Percentiles rank a stretch among this genome's conserved stretches.
phyloP scores from a whole-genome alignment of 2,113 vertebrate species.

The Holacanthus passer region DNA sequence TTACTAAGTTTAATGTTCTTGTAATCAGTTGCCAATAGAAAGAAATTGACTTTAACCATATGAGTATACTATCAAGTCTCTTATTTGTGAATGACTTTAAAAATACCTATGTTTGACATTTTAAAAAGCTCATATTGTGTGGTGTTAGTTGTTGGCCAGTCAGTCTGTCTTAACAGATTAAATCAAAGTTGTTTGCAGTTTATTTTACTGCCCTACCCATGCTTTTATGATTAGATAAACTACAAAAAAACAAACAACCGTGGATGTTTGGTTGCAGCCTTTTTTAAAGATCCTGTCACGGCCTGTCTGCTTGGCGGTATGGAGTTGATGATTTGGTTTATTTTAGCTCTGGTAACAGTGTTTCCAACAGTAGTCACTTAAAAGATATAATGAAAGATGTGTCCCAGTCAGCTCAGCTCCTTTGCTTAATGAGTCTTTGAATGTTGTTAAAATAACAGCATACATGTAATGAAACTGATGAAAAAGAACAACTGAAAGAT shows the following conservation, averaged over 20 bases:
- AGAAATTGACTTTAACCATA: not conserved
- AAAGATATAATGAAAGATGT: not conserved
- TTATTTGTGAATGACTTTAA: slow-evolving; percentile 29
- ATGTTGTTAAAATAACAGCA: slow-evolving; percentile 78
- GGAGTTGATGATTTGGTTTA: slow-evolving; percentile 6
- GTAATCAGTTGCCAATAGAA: slow-evolving; percentile 16
- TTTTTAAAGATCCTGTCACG: not conserved
- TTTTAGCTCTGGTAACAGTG: not conserved
- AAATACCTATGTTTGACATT: slow-evolving; percentile 35
- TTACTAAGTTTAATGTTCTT: slow-evolving; percentile 9
- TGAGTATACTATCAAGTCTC: slow-evolving; percentile 6
- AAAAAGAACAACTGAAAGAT: slow-evolving; percentile 77
- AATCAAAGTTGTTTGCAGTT: slow-evolving; percentile 18
- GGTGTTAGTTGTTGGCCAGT: slow-evolving; percentile 16
- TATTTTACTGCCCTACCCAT: slow-evolving; percentile 51
- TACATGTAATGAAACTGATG: slow-evolving; percentile 64
- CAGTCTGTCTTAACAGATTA: slow-evolving; percentile 17
- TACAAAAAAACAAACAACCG: slow-evolving; percentile 17
- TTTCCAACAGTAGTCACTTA: not conserved
- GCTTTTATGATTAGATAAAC: slow-evolving; percentile 61
- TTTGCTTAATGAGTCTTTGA: slow-evolving; percentile 64
- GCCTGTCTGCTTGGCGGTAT: not conserved
- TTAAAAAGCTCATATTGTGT: slow-evolving; percentile 46
- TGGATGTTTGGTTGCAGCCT: slow-evolving; percentile 9
- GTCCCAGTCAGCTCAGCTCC: slow-evolving; percentile 76